Base-by-base conservation (phyloP, 2,113 vertebrate species). In the Thomomys bottae region DNA sequence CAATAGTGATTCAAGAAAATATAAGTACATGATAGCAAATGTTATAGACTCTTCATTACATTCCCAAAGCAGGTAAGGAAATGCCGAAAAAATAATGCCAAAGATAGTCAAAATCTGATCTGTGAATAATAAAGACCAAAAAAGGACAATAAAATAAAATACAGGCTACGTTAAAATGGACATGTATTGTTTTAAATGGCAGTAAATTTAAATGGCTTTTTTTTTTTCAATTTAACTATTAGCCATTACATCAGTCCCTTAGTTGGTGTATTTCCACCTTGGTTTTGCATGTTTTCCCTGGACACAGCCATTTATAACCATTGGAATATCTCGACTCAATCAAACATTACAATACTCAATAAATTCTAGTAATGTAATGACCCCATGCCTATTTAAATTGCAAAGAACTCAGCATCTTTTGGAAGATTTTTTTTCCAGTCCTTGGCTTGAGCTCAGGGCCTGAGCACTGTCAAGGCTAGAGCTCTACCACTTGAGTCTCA, bases 211-310 rank as follows among this genome's bases (percentile, higher is more conserved):
- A 30, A 85, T 59, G 75, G 5, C 3, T 11, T 8, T 15, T 91
- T 93, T 11, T 8, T 15, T 91, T 93, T 84, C 30, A 57, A 20
- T n/a, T 61, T 87, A 71, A 78, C 24, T 34, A 90, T 84, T 38
- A 66, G 61, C 36, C 5, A 34, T 66, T 82, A 49, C 8, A 42
- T 73, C 12, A 30, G 28, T 86, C 83, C 45, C 5, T 54, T 54
- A 83, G 5, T 77, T 91, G n/a, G 49, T 40, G 26, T 24, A 7
- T 72, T 1, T 77, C 4, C 3, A 71, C 17, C 18, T 24, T 49
- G 11, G 28, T 49, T 89, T 76, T 85, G 59, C 32, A 59, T 70
- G 9, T 91, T 36, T 82, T 4, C 59, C 9, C 8, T 54, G 14
- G 49, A 54, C 11, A 54, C 12, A 17, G 15, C 49, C 49, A 54